Conservation (phyloP, 2,113 vertebrate genomes). For the Poeciliopsis occidentalis region DNA sequence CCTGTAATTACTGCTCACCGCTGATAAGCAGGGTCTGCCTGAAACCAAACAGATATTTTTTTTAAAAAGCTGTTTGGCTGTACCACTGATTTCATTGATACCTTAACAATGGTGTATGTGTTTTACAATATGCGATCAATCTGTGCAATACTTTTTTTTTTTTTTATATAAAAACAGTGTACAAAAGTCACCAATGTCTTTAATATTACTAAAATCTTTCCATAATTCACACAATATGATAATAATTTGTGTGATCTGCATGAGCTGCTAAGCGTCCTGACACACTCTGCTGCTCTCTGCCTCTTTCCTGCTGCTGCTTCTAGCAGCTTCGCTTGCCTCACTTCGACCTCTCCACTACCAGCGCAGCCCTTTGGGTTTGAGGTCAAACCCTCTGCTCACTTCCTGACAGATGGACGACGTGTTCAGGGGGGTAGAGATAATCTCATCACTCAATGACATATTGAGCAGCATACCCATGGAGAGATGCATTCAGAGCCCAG, state of each 20-base stretch:
- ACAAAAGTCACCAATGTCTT: not conserved
- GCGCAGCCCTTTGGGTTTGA: not conserved
- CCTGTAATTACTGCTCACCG: slow-evolving; percentile 29
- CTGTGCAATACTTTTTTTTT: too few relatives aligned
- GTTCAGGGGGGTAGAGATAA: too few relatives aligned
- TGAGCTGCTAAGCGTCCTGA: too few relatives aligned
- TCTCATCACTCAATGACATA: not conserved
- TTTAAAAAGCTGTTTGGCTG: not conserved
- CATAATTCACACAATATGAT: not conserved
- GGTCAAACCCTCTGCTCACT: not conserved
- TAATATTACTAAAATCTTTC: not conserved
- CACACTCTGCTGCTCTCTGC: not conserved
- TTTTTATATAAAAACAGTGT: not conserved
- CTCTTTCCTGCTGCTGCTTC: not conserved
- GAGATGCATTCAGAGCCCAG: not conserved
- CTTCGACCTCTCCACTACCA: too few relatives aligned
- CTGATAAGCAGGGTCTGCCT: slow-evolving; percentile 18
- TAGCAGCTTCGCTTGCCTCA: too few relatives aligned
- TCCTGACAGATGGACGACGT: too few relatives aligned
- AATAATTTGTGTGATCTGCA: not conserved
- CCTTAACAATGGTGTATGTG: not conserved
- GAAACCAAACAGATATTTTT: not conserved
- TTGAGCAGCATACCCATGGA: not conserved
- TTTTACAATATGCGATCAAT: not conserved
- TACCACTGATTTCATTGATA: not conserved